phyloP scores from a whole-genome alignment of 2,888 invertebrate species.

The Deladenus siricidicola region DNA sequence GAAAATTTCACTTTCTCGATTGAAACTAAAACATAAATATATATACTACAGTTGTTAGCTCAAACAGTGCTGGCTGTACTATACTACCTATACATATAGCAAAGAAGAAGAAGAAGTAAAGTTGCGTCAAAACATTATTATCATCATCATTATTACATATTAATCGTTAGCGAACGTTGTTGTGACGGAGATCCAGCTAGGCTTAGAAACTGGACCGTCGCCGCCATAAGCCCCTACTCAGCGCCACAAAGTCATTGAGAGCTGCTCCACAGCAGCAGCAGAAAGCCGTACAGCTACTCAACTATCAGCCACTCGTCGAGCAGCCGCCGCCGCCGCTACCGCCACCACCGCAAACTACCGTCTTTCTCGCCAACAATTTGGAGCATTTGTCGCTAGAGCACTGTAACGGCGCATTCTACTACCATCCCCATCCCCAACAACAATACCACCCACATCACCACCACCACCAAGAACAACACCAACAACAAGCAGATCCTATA shows the following conservation, averaged over 20 bases:
- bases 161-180: no score
- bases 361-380: neutral
- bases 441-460: neutral
- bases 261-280: constrained; percentile 18
- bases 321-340: neutral
- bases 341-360: neutral
- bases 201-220: constrained; percentile 22
- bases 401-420: neutral
- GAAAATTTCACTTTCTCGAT: no score
- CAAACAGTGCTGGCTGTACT: no score
- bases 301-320: constrained; percentile 3
- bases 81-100: no score
- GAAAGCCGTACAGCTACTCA: constrained; percentile 8
- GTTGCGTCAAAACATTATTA: no score
- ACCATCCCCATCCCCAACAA: neutral
- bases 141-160: no score
- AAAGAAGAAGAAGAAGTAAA: no score
- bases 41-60: no score
- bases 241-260: constrained; percentile 21
- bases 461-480: neutral
- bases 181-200: no score
- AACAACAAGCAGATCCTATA: no score
- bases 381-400: neutral
- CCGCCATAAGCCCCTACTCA: no score
- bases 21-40: no score